phyloP scores from a whole-genome alignment of 2,888 invertebrate species.

The Fissipunctia ypsillon region DNA sequence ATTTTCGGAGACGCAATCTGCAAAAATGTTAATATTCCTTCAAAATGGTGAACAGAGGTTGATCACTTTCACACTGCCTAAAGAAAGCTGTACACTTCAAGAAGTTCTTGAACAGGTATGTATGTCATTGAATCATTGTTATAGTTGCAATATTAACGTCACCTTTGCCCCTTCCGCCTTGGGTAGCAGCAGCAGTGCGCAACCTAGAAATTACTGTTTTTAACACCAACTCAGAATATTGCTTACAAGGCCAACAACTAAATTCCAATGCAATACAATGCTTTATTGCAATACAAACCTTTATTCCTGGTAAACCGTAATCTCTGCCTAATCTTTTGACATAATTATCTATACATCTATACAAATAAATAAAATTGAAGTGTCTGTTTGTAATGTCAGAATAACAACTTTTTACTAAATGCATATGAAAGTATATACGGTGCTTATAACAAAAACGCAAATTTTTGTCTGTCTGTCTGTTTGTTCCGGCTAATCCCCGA shows the following conservation, averaged over 20 bases:
- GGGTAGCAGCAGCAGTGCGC: background rate
- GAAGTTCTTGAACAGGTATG: conserved; percentile 94
- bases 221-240: too few relatives aligned
- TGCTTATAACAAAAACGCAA: too few relatives aligned
- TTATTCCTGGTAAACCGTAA: background rate
- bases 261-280: background rate
- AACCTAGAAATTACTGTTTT: background rate
- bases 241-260: background rate
- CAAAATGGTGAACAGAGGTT: conserved; percentile 95
- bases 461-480: too few relatives aligned
- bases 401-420: too few relatives aligned
- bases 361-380: too few relatives aligned
- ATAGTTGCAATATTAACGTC: conserved; percentile 2
- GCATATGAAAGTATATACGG: too few relatives aligned
- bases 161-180: background rate
- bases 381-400: too few relatives aligned
- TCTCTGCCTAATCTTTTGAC: background rate
- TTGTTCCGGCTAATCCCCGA: too few relatives aligned
- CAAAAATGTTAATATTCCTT: conserved; percentile 94
- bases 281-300: background rate
- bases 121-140: background rate
- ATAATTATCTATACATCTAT: too few relatives aligned
- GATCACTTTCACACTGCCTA: conserved; percentile 95
- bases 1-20: conserved; percentile 91
- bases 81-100: conserved; percentile 95